phyloP scores from a whole-genome alignment of 2,888 invertebrate genomes.

The Lapara coniferarum region DNA sequence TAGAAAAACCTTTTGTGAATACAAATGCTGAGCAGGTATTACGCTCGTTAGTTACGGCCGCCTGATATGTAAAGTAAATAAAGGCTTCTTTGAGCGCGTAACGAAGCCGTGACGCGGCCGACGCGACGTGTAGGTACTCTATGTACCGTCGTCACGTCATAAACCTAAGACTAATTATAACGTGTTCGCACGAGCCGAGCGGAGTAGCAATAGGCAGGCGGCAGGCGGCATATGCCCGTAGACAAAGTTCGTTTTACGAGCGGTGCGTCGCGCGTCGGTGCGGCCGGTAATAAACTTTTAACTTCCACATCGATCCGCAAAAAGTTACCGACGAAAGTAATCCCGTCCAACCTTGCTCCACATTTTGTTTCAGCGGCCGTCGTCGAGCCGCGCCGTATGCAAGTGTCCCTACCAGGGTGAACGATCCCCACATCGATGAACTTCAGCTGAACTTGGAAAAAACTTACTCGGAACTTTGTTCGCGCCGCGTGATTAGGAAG shows the following conservation, averaged over 20 bases:
- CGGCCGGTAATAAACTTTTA: constrained; percentile 75
- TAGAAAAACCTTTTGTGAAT: constrained; percentile 82
- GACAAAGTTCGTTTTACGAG: constrained; percentile 63
- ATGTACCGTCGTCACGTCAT: constrained; percentile 16
- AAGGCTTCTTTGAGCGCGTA: constrained; percentile 55
- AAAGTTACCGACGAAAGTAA: constrained; percentile 80
- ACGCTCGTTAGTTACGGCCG: constrained; percentile 77
- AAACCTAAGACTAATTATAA: constrained; percentile 37
- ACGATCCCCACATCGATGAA: constrained; percentile 82
- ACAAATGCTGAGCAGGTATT: constrained; percentile 82
- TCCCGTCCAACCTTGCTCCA: constrained; percentile 81
- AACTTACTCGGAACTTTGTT: constrained; percentile 76
- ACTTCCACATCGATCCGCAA: constrained; percentile 78
- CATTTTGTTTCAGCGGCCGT: constrained; percentile 78
- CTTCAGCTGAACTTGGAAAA: constrained; percentile 81
- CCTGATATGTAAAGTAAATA: constrained; percentile 82
- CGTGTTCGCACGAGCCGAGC: constrained; percentile 25
- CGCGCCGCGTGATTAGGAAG: constrained; percentile 83
- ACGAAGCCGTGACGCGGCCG: constrained; percentile 27
- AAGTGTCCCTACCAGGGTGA: constrained; percentile 82
- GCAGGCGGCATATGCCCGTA: constrained; percentile 36
- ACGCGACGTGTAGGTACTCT: background rate
- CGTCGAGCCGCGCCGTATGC: constrained; percentile 71
- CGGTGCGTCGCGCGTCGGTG: constrained; percentile 48
- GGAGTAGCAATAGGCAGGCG: constrained; percentile 26